Evolutionary conservation across 2,797 vertebrate genomes (phyloP).

Genomic region (Poecilia picta): DNA sequence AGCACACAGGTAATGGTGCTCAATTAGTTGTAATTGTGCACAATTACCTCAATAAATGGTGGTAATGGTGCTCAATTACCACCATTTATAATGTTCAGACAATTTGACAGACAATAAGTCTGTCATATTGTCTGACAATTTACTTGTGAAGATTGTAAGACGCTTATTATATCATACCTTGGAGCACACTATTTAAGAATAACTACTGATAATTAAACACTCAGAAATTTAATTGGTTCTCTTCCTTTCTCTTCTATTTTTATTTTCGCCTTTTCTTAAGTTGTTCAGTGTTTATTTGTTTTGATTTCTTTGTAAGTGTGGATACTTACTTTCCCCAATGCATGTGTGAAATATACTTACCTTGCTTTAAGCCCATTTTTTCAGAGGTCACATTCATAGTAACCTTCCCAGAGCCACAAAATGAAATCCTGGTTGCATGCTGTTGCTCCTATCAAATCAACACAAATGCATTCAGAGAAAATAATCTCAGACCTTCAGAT

Average conservation of each 20-base stretch:
- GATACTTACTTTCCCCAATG: neutral
- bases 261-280: neutral
- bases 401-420: constrained; percentile 71
- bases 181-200: neutral
- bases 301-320: neutral
- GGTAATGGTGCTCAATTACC: no score
- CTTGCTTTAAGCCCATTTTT: constrained; percentile 77
- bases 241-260: neutral
- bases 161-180: neutral
- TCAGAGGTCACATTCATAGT: constrained; percentile 73
- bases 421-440: constrained; percentile 66
- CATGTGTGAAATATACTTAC: constrained; percentile 42
- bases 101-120: no score
- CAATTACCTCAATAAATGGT: no score
- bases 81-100: no score
- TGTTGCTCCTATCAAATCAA: constrained; percentile 70
- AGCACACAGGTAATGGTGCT: neutral
- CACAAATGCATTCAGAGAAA: neutral
- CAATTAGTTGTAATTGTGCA: no score
- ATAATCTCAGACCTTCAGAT: neutral
- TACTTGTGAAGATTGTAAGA: neutral
- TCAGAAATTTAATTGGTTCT: neutral
- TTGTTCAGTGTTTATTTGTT: neutral
- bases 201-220: neutral
- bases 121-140: neutral